These are phyloP conservation scores for Pachypanchax playfairii DNA, from an alignment of 2,113 vertebrate genomes.

Conservation along the genomic window DNA sequence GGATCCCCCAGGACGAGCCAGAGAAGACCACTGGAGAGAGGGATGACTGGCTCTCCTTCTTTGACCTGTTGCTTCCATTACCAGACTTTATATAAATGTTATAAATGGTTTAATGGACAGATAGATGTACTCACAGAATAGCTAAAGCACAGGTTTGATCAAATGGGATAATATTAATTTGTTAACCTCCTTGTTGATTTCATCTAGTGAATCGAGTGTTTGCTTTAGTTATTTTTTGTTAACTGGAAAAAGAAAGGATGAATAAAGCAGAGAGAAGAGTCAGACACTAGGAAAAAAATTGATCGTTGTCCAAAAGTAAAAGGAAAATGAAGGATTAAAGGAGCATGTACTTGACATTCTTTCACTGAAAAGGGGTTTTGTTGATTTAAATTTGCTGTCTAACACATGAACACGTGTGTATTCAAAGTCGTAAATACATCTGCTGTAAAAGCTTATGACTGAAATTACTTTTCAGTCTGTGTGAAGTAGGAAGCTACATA, in stretches of 20 bases:
- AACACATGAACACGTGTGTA: not conserved
- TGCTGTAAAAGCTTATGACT: slow-evolving; percentile 6
- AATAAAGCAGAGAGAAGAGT: not conserved
- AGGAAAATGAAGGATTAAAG: not conserved
- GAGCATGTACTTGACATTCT: not conserved
- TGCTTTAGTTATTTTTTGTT: no score
- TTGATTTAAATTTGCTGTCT: slow-evolving; percentile 22
- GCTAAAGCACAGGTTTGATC: no score
- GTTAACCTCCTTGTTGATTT: no score
- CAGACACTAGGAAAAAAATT: not conserved
- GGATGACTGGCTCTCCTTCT: no score
- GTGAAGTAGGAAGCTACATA: slow-evolving; percentile 26
- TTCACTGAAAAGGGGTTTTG: slow-evolving; percentile 11
- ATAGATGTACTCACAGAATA: no score
- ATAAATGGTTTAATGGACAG: no score
- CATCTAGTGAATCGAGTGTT: no score
- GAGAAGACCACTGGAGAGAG: no score
- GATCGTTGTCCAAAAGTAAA: not conserved
- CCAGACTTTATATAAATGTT: no score
- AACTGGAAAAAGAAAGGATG: not conserved
- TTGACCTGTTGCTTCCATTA: no score
- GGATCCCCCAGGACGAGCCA: no score
- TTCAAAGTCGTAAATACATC: not conserved
- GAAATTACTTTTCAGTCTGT: slow-evolving; percentile 42
- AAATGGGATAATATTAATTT: no score